A percentile compares a stretch with the other conserved stretches of the same genome.
phyloP scores from a whole-genome alignment of 2,797 vertebrate species.

The Lerista edwardsae region DNA sequence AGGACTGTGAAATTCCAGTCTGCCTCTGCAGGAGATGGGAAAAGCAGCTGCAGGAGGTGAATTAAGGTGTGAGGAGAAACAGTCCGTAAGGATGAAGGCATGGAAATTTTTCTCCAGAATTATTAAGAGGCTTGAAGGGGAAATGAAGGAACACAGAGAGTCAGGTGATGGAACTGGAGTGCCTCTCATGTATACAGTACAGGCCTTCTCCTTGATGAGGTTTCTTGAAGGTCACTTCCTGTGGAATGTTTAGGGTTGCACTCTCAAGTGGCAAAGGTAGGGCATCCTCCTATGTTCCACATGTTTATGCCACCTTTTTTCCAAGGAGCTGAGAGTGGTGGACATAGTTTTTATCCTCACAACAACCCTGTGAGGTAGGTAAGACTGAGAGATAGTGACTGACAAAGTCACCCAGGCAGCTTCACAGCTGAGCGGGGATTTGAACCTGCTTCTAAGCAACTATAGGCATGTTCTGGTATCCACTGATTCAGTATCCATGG shows the following conservation, averaged over 20 bases:
- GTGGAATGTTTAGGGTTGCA: neutral
- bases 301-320: no score
- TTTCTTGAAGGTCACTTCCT: neutral
- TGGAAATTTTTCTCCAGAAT: neutral
- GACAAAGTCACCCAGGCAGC: no score
- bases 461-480: no score
- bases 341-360: no score
- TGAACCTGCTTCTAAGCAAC: no score
- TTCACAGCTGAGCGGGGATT: no score
- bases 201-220: neutral
- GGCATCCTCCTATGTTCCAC: no score
- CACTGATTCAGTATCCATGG: no score
- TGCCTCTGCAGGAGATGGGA: neutral
- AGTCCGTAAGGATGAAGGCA: neutral
- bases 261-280: neutral
- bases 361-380: no score
- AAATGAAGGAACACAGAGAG: neutral
- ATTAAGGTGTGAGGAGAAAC: neutral
- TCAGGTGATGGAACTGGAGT: neutral
- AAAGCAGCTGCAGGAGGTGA: neutral
- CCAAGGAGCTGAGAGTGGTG: no score
- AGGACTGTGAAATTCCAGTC: neutral
- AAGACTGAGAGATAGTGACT: no score
- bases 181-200: neutral
- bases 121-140: neutral